These are phyloP conservation scores for Galleria mellonella DNA, from an alignment of 1,140 invertebrate genomes.

Conservation along the genomic window DNA sequence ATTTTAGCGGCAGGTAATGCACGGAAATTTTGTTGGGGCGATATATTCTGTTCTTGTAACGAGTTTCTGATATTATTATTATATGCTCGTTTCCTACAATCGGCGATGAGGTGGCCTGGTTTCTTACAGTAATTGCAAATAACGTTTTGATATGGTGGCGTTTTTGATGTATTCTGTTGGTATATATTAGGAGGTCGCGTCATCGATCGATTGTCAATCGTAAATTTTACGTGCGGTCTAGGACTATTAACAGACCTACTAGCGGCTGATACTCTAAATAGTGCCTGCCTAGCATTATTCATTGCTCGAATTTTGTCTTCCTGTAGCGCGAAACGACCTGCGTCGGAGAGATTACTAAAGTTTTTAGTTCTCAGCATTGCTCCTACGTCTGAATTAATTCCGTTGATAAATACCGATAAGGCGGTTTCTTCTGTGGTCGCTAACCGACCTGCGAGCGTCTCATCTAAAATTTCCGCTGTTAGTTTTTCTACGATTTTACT, in stretches of 20 bases:
- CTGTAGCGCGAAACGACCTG: slow-evolving; percentile 9
- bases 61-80: slow-evolving; percentile 4
- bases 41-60: no score
- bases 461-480: slow-evolving; percentile 5
- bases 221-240: no score
- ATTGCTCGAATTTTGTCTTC: slow-evolving; percentile 11
- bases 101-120: slow-evolving; percentile 6
- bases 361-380: slow-evolving; percentile 12
- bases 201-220: no score
- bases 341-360: slow-evolving; percentile 2
- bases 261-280: not conserved
- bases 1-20: not conserved
- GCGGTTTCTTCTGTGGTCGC: slow-evolving; percentile 11
- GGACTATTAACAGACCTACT: no score
- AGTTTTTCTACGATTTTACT: slow-evolving; percentile 14
- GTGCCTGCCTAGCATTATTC: slow-evolving; percentile 7
- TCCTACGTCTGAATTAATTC: slow-evolving; percentile 6
- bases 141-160: not conserved
- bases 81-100: slow-evolving; percentile 10
- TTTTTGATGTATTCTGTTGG: not conserved
- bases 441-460: not conserved
- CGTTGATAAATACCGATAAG: slow-evolving; percentile 10
- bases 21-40: not conserved
- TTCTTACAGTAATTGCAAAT: slow-evolving; percentile 15
- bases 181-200: not conserved